phyloP scores from a whole-genome alignment of 64 coral and sea anemone genomes.

The Pocillopora damicornis region DNA sequence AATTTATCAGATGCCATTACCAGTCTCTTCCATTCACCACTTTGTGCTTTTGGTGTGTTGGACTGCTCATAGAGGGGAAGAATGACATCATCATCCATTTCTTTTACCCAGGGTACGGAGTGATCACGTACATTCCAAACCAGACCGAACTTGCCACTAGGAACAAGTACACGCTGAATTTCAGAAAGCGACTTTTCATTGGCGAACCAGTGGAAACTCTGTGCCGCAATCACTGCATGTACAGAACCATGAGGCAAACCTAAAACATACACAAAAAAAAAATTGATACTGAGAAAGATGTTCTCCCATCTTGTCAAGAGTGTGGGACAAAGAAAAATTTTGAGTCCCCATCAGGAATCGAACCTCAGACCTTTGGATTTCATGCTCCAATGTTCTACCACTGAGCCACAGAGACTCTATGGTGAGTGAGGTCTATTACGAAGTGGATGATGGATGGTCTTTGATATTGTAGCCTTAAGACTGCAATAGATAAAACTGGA shows the following conservation, averaged over 20 bases:
- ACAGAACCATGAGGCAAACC: slow-evolving; percentile 21
- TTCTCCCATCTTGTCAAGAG: too few relatives aligned
- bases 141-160: slow-evolving; percentile 30
- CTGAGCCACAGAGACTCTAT: too few relatives aligned
- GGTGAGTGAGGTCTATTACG: too few relatives aligned
- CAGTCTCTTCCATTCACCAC: not conserved
- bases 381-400: too few relatives aligned
- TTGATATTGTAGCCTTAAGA: too few relatives aligned
- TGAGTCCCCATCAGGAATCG: too few relatives aligned
- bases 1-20: not conserved
- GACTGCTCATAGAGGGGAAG: not conserved
- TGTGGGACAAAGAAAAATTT: too few relatives aligned
- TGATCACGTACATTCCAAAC: slow-evolving; percentile 16
- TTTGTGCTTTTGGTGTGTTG: not conserved
- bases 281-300: not conserved
- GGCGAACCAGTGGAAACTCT: slow-evolving; percentile 39
- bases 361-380: too few relatives aligned
- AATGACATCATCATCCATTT: slow-evolving; percentile 4
- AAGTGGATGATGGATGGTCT: too few relatives aligned
- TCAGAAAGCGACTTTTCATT: slow-evolving; percentile 27
- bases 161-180: slow-evolving; percentile 26
- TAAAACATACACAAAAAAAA: not conserved
- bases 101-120: slow-evolving; percentile 2
- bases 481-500: too few relatives aligned
- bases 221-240: slow-evolving; percentile 33